Evolutionary conservation across 2,113 vertebrate genomes (phyloP).

Genomic region (Hucho hucho): DNA sequence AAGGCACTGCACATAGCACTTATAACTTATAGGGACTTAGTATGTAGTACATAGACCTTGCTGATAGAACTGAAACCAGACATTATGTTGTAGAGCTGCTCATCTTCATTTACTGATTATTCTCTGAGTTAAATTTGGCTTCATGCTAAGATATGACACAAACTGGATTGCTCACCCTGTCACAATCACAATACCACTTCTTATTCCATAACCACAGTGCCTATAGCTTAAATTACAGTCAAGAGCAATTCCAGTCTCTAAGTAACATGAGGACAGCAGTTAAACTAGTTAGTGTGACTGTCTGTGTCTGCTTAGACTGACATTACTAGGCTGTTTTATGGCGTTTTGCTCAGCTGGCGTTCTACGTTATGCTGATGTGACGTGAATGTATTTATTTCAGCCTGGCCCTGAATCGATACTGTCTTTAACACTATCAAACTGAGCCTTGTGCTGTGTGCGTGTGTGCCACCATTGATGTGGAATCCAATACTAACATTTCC

Average conservation of each 20-base stretch:
- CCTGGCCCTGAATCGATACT: conserved; percentile 5
- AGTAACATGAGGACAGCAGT: not conserved
- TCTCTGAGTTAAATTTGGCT: not conserved
- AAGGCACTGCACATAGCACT: too few relatives aligned
- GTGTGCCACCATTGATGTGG: too few relatives aligned
- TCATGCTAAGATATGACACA: not conserved
- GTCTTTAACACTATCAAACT: not conserved
- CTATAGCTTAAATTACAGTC: not conserved
- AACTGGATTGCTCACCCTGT: too few relatives aligned
- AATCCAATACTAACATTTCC: too few relatives aligned
- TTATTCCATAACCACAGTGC: not conserved
- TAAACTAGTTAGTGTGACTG: not conserved
- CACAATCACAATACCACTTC: not conserved
- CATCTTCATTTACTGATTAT: not conserved
- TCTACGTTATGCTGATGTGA: conserved; percentile 2
- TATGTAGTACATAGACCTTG: not conserved
- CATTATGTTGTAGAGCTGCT: not conserved
- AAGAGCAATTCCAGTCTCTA: not conserved
- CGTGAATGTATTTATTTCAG: not conserved
- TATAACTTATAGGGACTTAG: not conserved
- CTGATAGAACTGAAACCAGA: not conserved
- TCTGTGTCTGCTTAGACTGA: too few relatives aligned
- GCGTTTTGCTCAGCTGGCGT: not conserved
- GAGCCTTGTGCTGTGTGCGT: too few relatives aligned
- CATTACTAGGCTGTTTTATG: not conserved